Evolutionary conservation across 1,140 invertebrate species (phyloP).

Genomic region (Carcinoscorpius rotundicauda): DNA sequence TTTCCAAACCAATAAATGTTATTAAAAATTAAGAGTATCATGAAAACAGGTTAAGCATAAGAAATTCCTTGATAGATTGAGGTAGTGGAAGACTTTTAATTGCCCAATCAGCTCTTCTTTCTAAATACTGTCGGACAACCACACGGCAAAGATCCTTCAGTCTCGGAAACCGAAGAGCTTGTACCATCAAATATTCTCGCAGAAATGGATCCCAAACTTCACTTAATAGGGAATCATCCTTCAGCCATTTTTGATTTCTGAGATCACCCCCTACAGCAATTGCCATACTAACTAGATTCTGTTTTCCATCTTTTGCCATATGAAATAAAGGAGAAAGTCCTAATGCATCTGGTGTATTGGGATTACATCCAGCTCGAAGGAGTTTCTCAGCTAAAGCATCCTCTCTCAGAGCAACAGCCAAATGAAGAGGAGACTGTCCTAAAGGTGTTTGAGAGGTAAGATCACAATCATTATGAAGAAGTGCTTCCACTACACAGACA

Average conservation of each 20-base stretch:
- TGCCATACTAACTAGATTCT: slow-evolving; percentile 18
- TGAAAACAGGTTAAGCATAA: too few species aligned
- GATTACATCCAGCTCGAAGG: slow-evolving; percentile 21
- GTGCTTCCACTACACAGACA: slow-evolving; percentile 4
- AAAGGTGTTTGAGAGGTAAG: slow-evolving; percentile 17
- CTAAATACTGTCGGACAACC: slow-evolving; percentile 8
- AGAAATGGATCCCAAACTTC: neutral
- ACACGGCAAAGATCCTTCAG: slow-evolving; percentile 12
- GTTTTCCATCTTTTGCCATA: slow-evolving; percentile 20
- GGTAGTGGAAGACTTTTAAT: slow-evolving; percentile 12
- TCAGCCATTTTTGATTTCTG: slow-evolving; percentile 2
- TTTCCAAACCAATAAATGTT: too few species aligned
- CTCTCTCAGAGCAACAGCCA: slow-evolving; percentile 23
- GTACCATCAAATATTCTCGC: neutral
- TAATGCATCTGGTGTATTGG: slow-evolving; percentile 21
- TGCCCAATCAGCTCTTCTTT: slow-evolving; percentile 5
- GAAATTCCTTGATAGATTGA: too few species aligned
- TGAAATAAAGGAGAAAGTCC: slow-evolving; percentile 24
- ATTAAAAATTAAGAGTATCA: too few species aligned
- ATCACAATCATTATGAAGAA: slow-evolving; percentile 12
- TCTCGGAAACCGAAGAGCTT: slow-evolving; percentile 1
- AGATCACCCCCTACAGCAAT: slow-evolving; percentile 22
- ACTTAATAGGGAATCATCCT: neutral
- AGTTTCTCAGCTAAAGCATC: slow-evolving; percentile 18
- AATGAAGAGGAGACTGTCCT: slow-evolving; percentile 24